These are phyloP conservation scores for Oenanthe oenanthe DNA, from an alignment of 2,113 vertebrate species.

Conservation along the genomic window DNA sequence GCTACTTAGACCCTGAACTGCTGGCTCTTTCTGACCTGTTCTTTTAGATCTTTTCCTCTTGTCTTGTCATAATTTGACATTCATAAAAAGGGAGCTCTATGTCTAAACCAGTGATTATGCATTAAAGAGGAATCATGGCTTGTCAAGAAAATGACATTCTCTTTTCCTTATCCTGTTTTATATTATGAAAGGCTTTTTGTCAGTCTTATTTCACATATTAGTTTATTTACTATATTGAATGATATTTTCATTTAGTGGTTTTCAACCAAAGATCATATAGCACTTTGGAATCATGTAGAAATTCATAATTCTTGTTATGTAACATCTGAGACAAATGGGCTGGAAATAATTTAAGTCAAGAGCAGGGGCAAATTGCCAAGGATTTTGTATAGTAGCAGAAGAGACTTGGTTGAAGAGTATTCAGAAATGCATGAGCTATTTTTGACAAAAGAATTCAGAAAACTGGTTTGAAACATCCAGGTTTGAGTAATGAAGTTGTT, in stretches of 20 bases:
- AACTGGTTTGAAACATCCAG: not conserved
- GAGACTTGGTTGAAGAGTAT: not conserved
- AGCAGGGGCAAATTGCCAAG: not conserved
- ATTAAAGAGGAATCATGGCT: not conserved
- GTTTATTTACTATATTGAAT: not conserved
- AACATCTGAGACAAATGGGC: not conserved
- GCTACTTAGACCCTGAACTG: not conserved
- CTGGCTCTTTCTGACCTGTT: not conserved
- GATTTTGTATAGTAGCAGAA: not conserved
- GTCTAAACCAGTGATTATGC: not conserved
- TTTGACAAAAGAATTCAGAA: not conserved
- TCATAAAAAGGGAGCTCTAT: not conserved
- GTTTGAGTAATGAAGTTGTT: not conserved
- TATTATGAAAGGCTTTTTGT: not conserved
- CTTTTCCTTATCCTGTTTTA: not conserved
- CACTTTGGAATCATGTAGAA: not conserved
- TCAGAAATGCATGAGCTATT: not conserved
- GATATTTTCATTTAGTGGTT: not conserved
- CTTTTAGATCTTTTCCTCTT: not conserved
- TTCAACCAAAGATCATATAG: not conserved
- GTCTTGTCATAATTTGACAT: not conserved
- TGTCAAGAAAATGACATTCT: slow-evolving; percentile 1
- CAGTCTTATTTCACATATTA: not conserved
- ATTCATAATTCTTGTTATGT: not conserved
- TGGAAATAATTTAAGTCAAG: not conserved